Evolutionary conservation across 2,113 vertebrate species (phyloP).

Genomic region (Gallinago paraguaiae): DNA sequence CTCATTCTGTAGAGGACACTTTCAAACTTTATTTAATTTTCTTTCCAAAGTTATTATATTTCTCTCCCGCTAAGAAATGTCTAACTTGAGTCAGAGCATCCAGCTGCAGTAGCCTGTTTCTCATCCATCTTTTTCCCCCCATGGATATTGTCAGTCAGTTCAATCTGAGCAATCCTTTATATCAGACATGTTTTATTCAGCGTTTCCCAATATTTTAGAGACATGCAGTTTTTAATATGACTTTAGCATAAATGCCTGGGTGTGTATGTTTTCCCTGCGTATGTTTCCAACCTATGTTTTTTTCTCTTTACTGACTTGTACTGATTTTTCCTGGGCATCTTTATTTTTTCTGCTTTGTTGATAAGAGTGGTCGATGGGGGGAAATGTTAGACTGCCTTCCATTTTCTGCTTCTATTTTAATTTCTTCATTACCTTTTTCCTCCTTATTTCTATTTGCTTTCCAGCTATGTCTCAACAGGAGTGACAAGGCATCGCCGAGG

Average conservation of each 20-base stretch:
- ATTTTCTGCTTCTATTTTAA: background rate
- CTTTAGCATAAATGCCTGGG: background rate
- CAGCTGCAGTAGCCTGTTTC: background rate
- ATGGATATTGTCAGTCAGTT: background rate
- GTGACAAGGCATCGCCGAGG: background rate
- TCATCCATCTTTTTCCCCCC: background rate
- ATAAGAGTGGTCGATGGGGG: background rate
- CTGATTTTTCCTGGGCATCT: background rate
- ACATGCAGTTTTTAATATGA: background rate
- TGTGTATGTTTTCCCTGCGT: background rate
- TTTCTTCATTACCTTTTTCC: background rate
- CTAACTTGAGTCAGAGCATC: background rate
- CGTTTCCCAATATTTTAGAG: background rate
- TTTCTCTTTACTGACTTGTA: background rate
- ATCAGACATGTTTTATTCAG: background rate
- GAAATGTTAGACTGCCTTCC: background rate
- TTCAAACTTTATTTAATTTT: background rate
- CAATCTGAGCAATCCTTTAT: background rate
- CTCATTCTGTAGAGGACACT: background rate
- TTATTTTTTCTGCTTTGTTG: background rate
- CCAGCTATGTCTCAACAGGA: background rate
- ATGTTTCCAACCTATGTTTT: rapidly evolving
- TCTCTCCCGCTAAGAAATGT: background rate
- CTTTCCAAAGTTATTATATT: background rate
- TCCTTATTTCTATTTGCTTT: background rate